Evolutionary conservation across 2,888 invertebrate species (phyloP).

Genomic region (Leptarthrus brevirostris): DNA sequence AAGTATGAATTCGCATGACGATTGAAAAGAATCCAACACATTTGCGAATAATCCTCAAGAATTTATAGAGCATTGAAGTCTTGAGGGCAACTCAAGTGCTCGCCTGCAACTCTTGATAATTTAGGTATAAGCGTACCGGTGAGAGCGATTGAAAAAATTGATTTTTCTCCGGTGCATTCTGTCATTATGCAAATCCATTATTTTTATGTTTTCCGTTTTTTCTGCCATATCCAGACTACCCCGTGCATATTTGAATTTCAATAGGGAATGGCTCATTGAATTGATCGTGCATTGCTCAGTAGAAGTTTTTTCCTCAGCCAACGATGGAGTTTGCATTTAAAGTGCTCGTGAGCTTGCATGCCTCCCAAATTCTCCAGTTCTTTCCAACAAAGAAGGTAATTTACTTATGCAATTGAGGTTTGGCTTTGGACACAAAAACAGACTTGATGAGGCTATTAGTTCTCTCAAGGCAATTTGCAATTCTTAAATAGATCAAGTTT

Average conservation of each 20-base stretch:
- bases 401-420: too few relatives aligned
- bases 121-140: slow-evolving; percentile 24
- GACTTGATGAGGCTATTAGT: too few relatives aligned
- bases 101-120: slow-evolving; percentile 42
- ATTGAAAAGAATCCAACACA: slow-evolving; percentile 35
- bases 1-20: background rate
- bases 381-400: too few relatives aligned
- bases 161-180: slow-evolving; percentile 29
- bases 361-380: too few relatives aligned
- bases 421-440: too few relatives aligned
- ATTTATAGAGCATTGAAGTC: slow-evolving; percentile 43
- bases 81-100: slow-evolving; percentile 32
- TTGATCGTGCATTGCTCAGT: slow-evolving; percentile 32
- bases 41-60: slow-evolving; percentile 28
- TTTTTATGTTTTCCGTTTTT: slow-evolving; percentile 30
- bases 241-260: slow-evolving; percentile 10
- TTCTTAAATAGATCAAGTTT: too few relatives aligned
- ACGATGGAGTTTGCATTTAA: background rate
- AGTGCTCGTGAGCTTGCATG: too few relatives aligned
- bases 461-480: too few relatives aligned
- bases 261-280: slow-evolving; percentile 5
- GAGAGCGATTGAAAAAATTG: background rate
- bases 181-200: slow-evolving; percentile 45
- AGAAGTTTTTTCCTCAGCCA: background rate
- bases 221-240: background rate